A percentile compares a stretch with the other conserved stretches of the same genome.
These are phyloP conservation scores for Cephalophus harveyi DNA, from an alignment of 2,113 vertebrate genomes.

Conservation along the genomic window DNA sequence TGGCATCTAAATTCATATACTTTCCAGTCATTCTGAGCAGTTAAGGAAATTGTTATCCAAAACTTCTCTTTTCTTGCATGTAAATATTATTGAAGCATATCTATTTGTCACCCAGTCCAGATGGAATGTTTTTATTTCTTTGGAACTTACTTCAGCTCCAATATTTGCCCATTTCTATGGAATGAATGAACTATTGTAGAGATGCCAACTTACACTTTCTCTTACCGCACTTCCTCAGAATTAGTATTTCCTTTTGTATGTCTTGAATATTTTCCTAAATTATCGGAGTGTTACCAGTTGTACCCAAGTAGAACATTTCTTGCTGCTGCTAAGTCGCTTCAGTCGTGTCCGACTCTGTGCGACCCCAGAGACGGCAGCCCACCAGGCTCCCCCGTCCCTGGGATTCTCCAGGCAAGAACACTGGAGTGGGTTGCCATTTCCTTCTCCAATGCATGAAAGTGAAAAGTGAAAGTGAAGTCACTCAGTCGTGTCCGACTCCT, in stretches of 20 bases:
- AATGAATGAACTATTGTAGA: background rate
- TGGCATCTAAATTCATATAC: background rate
- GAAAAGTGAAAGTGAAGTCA: no score
- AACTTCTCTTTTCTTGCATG: background rate
- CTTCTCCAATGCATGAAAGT: no score
- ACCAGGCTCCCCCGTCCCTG: no score
- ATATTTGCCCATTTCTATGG: background rate
- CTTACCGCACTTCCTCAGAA: background rate
- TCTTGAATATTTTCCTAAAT: background rate
- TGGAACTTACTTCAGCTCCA: background rate
- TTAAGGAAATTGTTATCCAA: background rate
- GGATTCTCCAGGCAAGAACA: no score
- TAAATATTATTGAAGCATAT: background rate
- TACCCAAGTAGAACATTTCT: background rate
- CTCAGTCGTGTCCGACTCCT: no score
- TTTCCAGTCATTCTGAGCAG: background rate
- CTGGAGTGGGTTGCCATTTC: no score
- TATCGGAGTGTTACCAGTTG: background rate
- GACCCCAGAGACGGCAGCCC: no score
- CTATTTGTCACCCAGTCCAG: background rate
- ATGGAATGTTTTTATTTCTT: conserved; percentile 17
- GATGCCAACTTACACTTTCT: background rate
- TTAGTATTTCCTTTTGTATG: background rate
- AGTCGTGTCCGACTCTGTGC: no score
- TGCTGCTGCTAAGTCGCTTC: no score